Conservation (phyloP, 1,140 invertebrate genomes). For the Ditylenchus dipsaci region DNA sequence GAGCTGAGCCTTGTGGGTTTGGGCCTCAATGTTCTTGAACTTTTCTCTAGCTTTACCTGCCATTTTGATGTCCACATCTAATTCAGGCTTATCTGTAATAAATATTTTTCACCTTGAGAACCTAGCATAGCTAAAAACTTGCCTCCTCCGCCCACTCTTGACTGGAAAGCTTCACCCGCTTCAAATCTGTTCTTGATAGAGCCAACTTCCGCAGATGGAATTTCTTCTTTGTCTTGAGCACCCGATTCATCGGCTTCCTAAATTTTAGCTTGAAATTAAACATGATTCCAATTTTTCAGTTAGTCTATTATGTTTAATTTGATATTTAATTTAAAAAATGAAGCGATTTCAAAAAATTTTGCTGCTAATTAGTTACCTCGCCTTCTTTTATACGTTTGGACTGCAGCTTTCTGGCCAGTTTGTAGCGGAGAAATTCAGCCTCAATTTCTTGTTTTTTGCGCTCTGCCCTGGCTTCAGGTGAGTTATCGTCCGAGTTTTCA, state of each 20-base stretch:
- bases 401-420: constrained; percentile 49
- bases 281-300: background rate
- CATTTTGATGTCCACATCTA: constrained; percentile 54
- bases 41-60: constrained; percentile 54
- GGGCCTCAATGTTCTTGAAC: constrained; percentile 53
- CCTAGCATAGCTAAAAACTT: constrained; percentile 11
- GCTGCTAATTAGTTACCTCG: background rate
- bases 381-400: constrained; percentile 14
- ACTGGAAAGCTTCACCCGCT: background rate
- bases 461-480: constrained; percentile 55
- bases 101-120: constrained; percentile 4
- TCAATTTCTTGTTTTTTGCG: constrained; percentile 56
- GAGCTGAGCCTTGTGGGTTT: constrained; percentile 33
- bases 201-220: constrained; percentile 14
- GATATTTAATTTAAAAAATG: background rate
- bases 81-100: constrained; percentile 16
- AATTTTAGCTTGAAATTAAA: too few relatives aligned
- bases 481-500: constrained; percentile 40
- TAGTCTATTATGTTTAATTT: background rate
- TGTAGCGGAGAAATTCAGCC: constrained; percentile 56
- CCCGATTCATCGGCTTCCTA: background rate
- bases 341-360: too few relatives aligned
- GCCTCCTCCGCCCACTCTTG: constrained; percentile 17
- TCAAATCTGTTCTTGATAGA: background rate
- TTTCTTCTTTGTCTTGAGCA: constrained; percentile 27